Evolutionary conservation across 2,113 vertebrate genomes (phyloP).

Genomic region (Fulmarus glacialis): DNA sequence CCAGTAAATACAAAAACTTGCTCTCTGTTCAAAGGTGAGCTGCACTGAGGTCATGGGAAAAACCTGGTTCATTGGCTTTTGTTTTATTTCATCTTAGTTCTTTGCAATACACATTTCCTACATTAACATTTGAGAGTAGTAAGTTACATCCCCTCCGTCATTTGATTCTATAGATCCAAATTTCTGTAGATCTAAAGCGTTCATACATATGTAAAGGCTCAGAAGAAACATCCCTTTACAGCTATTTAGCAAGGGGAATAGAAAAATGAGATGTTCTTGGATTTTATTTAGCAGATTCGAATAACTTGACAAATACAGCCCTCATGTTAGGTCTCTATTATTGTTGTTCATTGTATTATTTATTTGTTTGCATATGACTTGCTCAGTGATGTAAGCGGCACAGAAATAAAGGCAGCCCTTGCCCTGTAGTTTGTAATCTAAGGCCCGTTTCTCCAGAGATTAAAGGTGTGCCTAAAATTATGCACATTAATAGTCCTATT

Average conservation of each 20-base stretch:
- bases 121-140: not conserved
- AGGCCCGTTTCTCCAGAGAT: conserved; percentile 1
- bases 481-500: conserved; percentile 27
- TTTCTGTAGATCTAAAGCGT: not conserved
- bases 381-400: conserved; percentile 9
- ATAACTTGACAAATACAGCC: not conserved
- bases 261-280: not conserved
- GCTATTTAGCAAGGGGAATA: not conserved
- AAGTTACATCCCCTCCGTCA: not conserved
- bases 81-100: not conserved
- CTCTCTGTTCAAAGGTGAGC: not conserved
- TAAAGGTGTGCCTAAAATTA: conserved; percentile 30
- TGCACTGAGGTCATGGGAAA: not conserved
- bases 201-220: not conserved
- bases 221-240: not conserved
- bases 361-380: conserved; percentile 24
- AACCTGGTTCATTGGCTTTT: not conserved
- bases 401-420: conserved; percentile 5
- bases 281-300: conserved; percentile 31
- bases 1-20: not conserved
- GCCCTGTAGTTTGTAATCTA: not conserved
- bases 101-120: not conserved
- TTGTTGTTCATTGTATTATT: not conserved
- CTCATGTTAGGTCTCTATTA: not conserved
- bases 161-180: not conserved